phyloP scores from a whole-genome alignment of 92 coral and sea anemone genomes.

The Zoanthus sansibaricus region DNA sequence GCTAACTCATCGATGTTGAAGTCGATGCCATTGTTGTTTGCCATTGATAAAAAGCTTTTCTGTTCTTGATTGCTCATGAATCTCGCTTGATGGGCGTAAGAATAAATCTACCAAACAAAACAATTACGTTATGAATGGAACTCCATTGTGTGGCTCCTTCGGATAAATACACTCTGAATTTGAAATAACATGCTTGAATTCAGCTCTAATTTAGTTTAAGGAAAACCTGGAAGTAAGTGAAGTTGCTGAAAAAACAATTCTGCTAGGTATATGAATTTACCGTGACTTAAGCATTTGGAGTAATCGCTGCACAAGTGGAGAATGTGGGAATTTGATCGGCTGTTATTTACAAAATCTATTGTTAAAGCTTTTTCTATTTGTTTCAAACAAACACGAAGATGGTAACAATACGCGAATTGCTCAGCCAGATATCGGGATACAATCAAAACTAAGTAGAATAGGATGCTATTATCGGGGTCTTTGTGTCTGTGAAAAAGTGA shows the following conservation, averaged over 20 bases:
- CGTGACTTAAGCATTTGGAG: not conserved
- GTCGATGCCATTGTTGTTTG: conserved; percentile 8
- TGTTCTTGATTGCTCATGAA: not conserved
- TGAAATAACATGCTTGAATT: not conserved
- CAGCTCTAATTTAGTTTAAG: not conserved
- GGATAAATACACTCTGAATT: conserved; percentile 39
- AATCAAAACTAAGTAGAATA: conserved; percentile 23
- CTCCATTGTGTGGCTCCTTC: conserved; percentile 25
- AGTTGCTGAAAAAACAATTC: not conserved
- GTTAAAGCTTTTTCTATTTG: conserved; percentile 37
- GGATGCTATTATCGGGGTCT: not conserved
- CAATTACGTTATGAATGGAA: conserved; percentile 28
- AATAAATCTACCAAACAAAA: conserved; percentile 32
- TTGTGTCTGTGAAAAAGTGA: conserved; percentile 6
- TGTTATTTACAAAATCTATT: conserved; percentile 31
- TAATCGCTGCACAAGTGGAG: not conserved
- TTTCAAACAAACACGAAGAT: conserved; percentile 28
- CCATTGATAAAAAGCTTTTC: conserved; percentile 25
- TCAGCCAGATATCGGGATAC: conserved; percentile 37
- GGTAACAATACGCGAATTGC: conserved; percentile 1
- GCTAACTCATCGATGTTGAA: not conserved
- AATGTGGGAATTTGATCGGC: conserved; percentile 6
- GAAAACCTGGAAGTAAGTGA: not conserved
- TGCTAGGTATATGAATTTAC: not conserved
- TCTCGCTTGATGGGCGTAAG: conserved; percentile 23